Conservation (phyloP, 2,888 invertebrate genomes). For the Syrista parreyssii region DNA sequence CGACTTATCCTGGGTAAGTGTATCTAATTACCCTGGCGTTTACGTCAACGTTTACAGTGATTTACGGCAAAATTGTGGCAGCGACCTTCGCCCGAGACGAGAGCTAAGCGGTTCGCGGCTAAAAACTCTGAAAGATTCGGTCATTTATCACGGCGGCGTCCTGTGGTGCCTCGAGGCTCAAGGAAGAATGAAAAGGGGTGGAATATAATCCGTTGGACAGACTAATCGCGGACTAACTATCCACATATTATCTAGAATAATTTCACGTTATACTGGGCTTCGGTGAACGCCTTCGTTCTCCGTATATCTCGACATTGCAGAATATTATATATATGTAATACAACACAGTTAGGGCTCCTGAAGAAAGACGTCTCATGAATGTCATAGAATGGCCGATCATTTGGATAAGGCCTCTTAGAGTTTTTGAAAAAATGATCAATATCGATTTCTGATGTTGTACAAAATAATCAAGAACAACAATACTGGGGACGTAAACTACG, state of each 20-base stretch:
- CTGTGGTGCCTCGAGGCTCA: slow-evolving; percentile 51
- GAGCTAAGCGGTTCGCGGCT: slow-evolving; percentile 40
- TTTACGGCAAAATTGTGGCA: slow-evolving; percentile 64
- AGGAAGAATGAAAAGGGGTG: slow-evolving; percentile 51
- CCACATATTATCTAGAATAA: slow-evolving; percentile 56
- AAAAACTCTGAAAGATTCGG: slow-evolving; percentile 57
- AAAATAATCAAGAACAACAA: no score
- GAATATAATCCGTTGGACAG: slow-evolving; percentile 61
- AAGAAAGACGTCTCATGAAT: no score
- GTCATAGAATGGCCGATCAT: no score
- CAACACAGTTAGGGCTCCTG: no score
- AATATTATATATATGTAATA: no score
- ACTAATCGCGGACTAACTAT: slow-evolving; percentile 62
- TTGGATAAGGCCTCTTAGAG: no score
- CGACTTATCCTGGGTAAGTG: slow-evolving; percentile 54
- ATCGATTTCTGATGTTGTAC: no score
- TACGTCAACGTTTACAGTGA: slow-evolving; percentile 65
- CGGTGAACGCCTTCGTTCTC: no score
- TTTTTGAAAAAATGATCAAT: no score
- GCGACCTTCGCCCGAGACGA: slow-evolving; percentile 57
- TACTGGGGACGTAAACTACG: slow-evolving; percentile 28
- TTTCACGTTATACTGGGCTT: slow-evolving; percentile 40
- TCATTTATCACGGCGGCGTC: slow-evolving; percentile 61
- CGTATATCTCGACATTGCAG: no score
- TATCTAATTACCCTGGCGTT: slow-evolving; percentile 65